These are phyloP conservation scores for Psephotus haematonotus DNA, from an alignment of 2,113 vertebrate species.

Conservation along the genomic window DNA sequence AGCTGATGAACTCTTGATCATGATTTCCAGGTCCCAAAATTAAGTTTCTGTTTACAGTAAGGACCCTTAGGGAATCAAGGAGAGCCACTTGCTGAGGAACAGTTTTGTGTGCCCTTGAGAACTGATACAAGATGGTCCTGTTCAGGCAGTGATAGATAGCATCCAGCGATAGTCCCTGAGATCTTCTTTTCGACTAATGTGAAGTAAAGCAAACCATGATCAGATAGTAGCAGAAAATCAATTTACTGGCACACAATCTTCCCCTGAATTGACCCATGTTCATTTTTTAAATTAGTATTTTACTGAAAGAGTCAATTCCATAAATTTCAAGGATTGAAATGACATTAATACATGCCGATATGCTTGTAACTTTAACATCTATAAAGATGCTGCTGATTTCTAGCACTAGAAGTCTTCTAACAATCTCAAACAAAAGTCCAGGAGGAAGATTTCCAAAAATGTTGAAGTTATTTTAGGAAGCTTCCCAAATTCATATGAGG, in stretches of 20 bases:
- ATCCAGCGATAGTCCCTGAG: slow-evolving; percentile 93
- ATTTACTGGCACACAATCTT: not conserved
- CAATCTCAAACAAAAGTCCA: not conserved
- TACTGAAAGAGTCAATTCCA: not conserved
- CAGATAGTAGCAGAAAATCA: not conserved
- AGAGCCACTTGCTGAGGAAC: slow-evolving; percentile 97
- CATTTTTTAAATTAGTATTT: not conserved
- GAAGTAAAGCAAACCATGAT: not conserved
- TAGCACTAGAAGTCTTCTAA: not conserved
- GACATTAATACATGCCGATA: not conserved
- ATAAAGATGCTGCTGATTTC: not conserved
- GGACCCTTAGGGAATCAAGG: slow-evolving; percentile 89
- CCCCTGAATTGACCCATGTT: not conserved
- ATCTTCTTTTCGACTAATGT: slow-evolving; percentile 90
- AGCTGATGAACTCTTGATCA: slow-evolving; percentile 97
- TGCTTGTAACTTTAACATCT: not conserved
- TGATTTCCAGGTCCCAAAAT: slow-evolving; percentile 96
- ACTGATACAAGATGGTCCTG: slow-evolving; percentile 97
- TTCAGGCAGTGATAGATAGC: slow-evolving; percentile 97
- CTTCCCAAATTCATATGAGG: not conserved
- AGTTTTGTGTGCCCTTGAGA: slow-evolving; percentile 94
- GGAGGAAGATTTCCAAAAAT: not conserved
- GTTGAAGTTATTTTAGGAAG: not conserved
- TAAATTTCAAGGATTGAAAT: not conserved
- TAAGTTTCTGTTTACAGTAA: slow-evolving; percentile 95